phyloP scores from a whole-genome alignment of 2,888 invertebrate genomes.

The Pyrrhia umbra region DNA sequence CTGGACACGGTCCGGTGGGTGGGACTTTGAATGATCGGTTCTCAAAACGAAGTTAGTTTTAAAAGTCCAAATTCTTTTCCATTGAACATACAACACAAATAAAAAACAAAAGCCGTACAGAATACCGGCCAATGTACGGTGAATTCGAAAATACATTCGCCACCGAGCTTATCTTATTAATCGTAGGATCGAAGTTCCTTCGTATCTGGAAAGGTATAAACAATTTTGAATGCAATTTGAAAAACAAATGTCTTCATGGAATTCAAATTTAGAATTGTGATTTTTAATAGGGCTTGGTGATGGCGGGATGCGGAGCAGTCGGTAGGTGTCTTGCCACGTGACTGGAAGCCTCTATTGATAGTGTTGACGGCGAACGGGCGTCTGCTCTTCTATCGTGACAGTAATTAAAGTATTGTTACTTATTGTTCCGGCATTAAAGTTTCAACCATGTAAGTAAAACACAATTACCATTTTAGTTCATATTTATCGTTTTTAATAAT shows the following conservation, averaged over 20 bases:
- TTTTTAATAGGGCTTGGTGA: conserved; percentile 49
- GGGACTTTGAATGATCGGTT: conserved; percentile 3
- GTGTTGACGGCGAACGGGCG: conserved; percentile 17
- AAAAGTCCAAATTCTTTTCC: conserved; percentile 15
- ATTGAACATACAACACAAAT: conserved; percentile 30
- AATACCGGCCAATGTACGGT: conserved; percentile 33
- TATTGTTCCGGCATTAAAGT: conserved; percentile 12
- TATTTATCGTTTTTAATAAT: conserved; percentile 9
- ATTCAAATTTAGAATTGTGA: conserved; percentile 66
- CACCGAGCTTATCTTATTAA: conserved; percentile 9
- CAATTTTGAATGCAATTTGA: conserved; percentile 62
- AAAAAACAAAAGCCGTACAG: conserved; percentile 15
- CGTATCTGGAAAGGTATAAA: conserved; percentile 54
- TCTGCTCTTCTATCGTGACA: conserved; percentile 4
- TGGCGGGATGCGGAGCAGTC: conserved; percentile 66
- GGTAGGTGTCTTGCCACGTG: conserved; percentile 69
- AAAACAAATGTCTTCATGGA: conserved; percentile 55
- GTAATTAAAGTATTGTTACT: conserved; percentile 15
- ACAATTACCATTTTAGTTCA: conserved; percentile 7
- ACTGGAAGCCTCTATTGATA: conserved; percentile 59
- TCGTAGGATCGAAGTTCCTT: background rate
- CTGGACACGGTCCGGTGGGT: conserved; percentile 23
- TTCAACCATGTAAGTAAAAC: conserved; percentile 30
- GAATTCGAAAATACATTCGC: conserved; percentile 4
- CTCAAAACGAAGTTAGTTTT: conserved; percentile 4